A percentile compares a stretch with the other conserved stretches of the same genome.
These are phyloP conservation scores for Parasteatoda tepidariorum DNA, from an alignment of 1,140 invertebrate species.

Conservation along the genomic window DNA sequence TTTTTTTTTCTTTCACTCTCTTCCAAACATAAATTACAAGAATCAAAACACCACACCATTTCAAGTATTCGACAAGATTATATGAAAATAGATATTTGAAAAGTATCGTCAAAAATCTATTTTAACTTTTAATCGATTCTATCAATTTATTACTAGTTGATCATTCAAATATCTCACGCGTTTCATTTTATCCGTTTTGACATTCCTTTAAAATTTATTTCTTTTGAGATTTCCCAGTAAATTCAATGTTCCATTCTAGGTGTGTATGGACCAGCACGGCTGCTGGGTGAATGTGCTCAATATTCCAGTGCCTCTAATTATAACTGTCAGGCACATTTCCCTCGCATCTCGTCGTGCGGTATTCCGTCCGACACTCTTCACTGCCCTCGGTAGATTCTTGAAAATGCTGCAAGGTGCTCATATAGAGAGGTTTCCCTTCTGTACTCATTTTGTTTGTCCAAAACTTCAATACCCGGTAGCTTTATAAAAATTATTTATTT, in stretches of 20 bases:
- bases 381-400: neutral
- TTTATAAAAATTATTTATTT: too few species aligned
- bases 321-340: neutral
- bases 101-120: too few species aligned
- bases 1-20: too few species aligned
- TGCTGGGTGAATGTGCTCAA: conserved; percentile 9
- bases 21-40: too few species aligned
- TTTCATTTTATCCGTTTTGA: neutral
- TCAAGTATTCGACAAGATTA: too few species aligned
- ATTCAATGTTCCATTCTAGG: neutral
- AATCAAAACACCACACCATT: too few species aligned
- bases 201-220: neutral
- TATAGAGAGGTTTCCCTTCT: neutral
- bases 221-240: too few species aligned
- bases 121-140: too few species aligned
- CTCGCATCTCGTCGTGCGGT: neutral
- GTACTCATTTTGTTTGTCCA: too few species aligned
- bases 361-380: conserved; percentile 3
- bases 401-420: neutral
- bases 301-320: neutral
- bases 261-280: conserved; percentile 4
- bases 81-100: too few species aligned
- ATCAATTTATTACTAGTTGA: too few species aligned
- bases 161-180: neutral
- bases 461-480: too few species aligned